Percentiles rank a stretch among this genome's conserved stretches.
phyloP scores from a whole-genome alignment of 2,797 vertebrate species.

The Hypotaenidia okinawae region DNA sequence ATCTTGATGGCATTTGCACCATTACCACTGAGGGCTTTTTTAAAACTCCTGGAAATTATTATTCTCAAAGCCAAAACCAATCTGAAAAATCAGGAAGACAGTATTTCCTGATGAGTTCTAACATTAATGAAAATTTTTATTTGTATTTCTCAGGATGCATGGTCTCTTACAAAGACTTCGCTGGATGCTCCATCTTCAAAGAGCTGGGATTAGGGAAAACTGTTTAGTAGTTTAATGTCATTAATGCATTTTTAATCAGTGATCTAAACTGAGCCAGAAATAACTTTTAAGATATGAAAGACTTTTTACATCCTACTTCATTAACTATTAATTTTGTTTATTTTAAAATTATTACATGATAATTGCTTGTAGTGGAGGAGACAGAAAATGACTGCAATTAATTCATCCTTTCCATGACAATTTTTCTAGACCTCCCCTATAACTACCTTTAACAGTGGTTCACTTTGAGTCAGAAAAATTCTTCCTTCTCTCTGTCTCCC shows the following conservation, averaged over 20 bases:
- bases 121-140: not conserved
- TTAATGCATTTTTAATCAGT: not conserved
- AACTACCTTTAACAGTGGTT: not conserved
- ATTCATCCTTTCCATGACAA: not conserved
- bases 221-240: not conserved
- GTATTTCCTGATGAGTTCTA: not conserved
- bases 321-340: not conserved
- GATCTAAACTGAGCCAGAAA: not conserved
- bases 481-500: not conserved
- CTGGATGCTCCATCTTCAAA: not conserved
- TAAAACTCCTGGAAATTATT: not conserved
- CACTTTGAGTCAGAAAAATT: not conserved
- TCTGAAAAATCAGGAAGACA: not conserved
- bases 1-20: not conserved
- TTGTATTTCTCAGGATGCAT: not conserved
- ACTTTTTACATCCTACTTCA: not conserved
- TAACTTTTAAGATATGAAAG: not conserved
- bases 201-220: not conserved
- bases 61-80: not conserved
- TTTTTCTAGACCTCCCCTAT: not conserved
- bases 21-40: not conserved
- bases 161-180: not conserved
- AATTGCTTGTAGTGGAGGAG: not conserved
- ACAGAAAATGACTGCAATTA: not conserved
- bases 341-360: not conserved